A percentile compares a stretch with the other conserved stretches of the same genome.
Evolutionary conservation across 2,888 invertebrate species (phyloP).

Genomic region (Caenorhabditis virilis): DNA sequence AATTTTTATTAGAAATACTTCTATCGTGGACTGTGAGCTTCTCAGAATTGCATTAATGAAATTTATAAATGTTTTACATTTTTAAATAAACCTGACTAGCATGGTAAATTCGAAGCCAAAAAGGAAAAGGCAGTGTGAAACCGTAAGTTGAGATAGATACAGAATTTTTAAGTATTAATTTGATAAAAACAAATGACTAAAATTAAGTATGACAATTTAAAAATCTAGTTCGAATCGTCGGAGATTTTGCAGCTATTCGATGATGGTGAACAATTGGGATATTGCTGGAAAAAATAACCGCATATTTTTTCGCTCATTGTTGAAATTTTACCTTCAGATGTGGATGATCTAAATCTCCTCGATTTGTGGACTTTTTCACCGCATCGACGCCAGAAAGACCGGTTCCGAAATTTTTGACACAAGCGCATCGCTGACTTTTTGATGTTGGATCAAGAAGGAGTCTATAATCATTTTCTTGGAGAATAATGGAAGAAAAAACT

Average conservation of each 20-base stretch:
- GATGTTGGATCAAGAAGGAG: constrained; percentile 77
- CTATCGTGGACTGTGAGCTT: too few species aligned
- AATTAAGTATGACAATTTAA: neutral
- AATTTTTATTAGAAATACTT: too few species aligned
- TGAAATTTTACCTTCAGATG: constrained; percentile 69
- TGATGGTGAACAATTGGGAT: constrained; percentile 60
- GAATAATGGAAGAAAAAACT: neutral
- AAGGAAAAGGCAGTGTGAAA: constrained; percentile 3
- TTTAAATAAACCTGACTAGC: too few species aligned
- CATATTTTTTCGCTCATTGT: neutral
- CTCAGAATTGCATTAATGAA: too few species aligned
- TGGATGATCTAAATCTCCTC: constrained; percentile 72
- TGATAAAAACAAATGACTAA: neutral
- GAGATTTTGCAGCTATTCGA: constrained; percentile 62
- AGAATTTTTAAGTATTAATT: neutral
- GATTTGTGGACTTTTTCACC: constrained; percentile 46
- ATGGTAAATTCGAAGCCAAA: too few species aligned
- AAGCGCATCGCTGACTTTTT: constrained; percentile 79
- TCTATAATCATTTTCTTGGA: constrained; percentile 70
- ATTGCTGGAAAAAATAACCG: constrained; percentile 33
- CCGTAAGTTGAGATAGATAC: constrained; percentile 6
- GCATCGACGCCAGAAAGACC: constrained; percentile 46
- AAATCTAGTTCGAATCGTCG: neutral
- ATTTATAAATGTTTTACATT: too few species aligned
- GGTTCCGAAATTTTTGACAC: constrained; percentile 74